Percentiles rank a stretch among this genome's conserved stretches.
Evolutionary conservation across 1,140 invertebrate genomes (phyloP).

Genomic region (Papilio helenus): DNA sequence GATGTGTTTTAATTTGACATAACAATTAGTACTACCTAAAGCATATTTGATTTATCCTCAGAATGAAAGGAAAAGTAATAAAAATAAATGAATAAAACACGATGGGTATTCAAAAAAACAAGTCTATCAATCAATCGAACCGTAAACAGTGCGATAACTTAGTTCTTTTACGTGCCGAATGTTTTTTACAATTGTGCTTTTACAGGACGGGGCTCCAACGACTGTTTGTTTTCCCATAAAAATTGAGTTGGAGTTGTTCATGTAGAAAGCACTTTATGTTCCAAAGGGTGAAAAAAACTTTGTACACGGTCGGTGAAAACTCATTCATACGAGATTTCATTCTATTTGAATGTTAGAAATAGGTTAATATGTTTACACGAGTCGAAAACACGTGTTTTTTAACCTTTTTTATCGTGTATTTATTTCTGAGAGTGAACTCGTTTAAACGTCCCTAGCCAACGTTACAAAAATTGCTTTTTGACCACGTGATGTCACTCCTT

Average conservation of each 20-base stretch:
- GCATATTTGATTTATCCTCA: not conserved
- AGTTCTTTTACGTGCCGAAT: constrained; percentile 29
- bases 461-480: not conserved
- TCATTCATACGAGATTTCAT: constrained; percentile 15
- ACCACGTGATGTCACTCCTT: not conserved
- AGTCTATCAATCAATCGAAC: constrained; percentile 37
- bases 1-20: too few species aligned
- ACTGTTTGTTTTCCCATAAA: constrained; percentile 39
- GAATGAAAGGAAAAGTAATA: not conserved
- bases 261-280: constrained; percentile 38
- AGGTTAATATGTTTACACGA: not conserved
- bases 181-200: constrained; percentile 29
- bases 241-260: constrained; percentile 22
- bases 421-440: not conserved
- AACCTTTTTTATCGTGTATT: not conserved
- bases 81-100: constrained; percentile 25
- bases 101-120: constrained; percentile 34
- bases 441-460: not conserved
- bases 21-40: not conserved
- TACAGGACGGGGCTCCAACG: not conserved
- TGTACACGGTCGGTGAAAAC: constrained; percentile 14
- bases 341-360: constrained; percentile 1
- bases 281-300: constrained; percentile 13
- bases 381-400: not conserved
- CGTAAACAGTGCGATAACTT: constrained; percentile 38